Conservation (phyloP, 2,797 vertebrate genomes). For the Chrysocyon brachyurus region DNA sequence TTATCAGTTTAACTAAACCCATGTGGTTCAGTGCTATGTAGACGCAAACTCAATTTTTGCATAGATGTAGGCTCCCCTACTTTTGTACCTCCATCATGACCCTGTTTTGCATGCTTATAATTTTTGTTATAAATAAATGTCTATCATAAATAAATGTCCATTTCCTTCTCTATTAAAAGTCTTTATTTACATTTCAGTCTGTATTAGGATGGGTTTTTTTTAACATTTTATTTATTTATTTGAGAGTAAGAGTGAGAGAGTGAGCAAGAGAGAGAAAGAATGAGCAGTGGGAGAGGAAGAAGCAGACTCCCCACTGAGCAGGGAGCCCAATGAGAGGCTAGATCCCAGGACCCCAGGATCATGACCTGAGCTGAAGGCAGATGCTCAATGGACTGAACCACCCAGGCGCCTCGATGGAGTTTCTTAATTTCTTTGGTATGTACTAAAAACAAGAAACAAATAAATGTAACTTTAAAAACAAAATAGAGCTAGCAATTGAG, state of each 20-base stretch:
- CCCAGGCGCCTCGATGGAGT: background rate
- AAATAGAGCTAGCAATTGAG: background rate
- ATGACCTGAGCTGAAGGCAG: too few species aligned
- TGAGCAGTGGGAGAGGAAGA: too few species aligned
- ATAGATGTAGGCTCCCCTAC: background rate
- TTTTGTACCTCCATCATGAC: background rate
- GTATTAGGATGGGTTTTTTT: background rate
- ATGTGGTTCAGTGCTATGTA: background rate
- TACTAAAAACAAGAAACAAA: constrained; percentile 41
- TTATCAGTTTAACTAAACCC: background rate
- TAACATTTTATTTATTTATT: too few species aligned
- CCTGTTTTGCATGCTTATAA: background rate
- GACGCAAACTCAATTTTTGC: background rate
- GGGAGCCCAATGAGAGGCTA: too few species aligned
- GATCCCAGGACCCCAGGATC: too few species aligned
- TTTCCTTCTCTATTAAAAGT: background rate
- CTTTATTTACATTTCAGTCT: background rate
- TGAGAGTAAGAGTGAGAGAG: too few species aligned
- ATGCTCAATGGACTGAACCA: too few species aligned
- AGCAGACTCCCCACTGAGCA: too few species aligned
- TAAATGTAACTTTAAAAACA: background rate
- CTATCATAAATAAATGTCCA: background rate
- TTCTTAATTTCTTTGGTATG: constrained; percentile 8
- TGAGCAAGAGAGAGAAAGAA: too few species aligned
- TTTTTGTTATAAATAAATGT: constrained; percentile 39